Base-by-base conservation (phyloP, 2,797 vertebrate genomes). In the Pitangus sulphuratus region DNA sequence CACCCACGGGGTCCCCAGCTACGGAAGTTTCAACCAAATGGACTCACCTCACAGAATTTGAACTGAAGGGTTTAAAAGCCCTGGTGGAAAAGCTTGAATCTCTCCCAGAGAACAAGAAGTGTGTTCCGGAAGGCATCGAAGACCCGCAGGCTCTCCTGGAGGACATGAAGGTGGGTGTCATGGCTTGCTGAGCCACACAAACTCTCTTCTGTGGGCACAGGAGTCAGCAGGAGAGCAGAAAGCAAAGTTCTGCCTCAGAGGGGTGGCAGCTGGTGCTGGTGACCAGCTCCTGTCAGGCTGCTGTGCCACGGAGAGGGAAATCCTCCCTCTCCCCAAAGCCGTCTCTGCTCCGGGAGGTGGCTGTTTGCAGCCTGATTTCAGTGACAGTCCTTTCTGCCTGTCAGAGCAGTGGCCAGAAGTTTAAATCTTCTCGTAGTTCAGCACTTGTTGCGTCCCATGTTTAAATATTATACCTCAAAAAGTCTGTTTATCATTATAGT, bases 41-140 rank as follows among this genome's bases (percentile, higher is more conserved):
- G 99, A 99, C 98, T 64, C 98, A 99, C 96, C 97, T 99, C 95
- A 99, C 99, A 0, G 98, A 99, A 97, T 99, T 99, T 97, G 99
- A 99, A 88, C 98, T 99, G 96, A 98, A 98, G 54, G 99, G 99
- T 72, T 98, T 99, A 72, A 98, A 98, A 97, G 99, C 98, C 9
- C 98, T 99, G 87, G 99, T 99, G 33, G 99, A 99, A 96, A 99
- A 99, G 93, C 98, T 99, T 71, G 99, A 99, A 95, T 99, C 99
- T 13, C 99, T 99, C 51, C 99, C 99, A 1, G 99, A 99, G 89
- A 99, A 98, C 93, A 99, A 99, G 97, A 99, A 99, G 95, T 99
- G 99, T 84, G 98, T 99, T 84, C 99, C 99, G 0, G 98, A 98
- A 93, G 99, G 98, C 90, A 99, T 99, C 2, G 98, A 99, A 84